These are phyloP conservation scores for Tragelaphus strepsiceros DNA, from an alignment of 2,113 vertebrate species.

Conservation along the genomic window DNA sequence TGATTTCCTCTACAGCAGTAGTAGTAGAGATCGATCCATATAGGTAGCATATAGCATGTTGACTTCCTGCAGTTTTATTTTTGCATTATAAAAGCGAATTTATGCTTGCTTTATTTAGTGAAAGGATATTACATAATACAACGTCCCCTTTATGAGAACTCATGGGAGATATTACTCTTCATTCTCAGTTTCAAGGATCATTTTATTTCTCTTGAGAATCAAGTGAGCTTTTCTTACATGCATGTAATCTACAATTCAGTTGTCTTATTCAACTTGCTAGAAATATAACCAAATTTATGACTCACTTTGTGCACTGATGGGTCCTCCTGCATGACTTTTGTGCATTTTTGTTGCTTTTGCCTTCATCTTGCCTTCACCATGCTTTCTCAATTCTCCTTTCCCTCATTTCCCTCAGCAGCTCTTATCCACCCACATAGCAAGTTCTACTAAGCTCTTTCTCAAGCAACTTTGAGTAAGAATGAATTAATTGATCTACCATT, in stretches of 20 bases:
- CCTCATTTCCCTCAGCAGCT: neutral
- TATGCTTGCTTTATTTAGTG: neutral
- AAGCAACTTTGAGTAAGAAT: neutral
- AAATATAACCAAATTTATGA: neutral
- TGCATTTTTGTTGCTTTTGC: neutral
- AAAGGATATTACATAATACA: neutral
- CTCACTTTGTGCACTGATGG: neutral
- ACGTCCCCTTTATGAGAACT: neutral
- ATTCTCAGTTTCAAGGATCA: neutral
- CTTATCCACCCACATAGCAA: neutral
- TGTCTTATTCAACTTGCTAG: neutral
- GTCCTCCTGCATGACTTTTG: neutral
- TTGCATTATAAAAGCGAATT: neutral
- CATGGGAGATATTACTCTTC: neutral
- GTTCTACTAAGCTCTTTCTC: neutral
- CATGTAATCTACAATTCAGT: neutral
- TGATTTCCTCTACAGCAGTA: neutral
- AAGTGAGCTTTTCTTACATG: neutral
- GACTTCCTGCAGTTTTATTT: neutral
- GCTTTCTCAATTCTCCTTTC: neutral
- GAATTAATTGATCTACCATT: neutral
- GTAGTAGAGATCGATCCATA: neutral
- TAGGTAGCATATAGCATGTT: neutral
- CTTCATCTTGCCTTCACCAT: neutral
- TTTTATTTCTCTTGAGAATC: conserved; percentile 24